Evolutionary conservation across 1,140 invertebrate genomes (phyloP).

Genomic region (Neodiprion pinetum): DNA sequence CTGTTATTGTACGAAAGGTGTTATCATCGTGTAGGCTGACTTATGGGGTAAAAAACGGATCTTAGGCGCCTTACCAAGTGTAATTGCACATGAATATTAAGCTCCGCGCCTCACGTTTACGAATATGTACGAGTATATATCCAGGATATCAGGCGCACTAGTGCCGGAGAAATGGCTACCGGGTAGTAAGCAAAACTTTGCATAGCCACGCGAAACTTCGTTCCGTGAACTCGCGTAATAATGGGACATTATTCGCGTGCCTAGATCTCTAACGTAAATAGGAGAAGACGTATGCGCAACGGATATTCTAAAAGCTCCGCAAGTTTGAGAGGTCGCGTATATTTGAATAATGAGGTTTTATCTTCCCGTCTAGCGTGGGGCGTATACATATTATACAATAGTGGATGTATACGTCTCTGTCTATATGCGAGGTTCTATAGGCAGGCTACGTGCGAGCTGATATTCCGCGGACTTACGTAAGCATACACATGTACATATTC

Average conservation of each 20-base stretch:
- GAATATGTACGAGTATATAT: not conserved
- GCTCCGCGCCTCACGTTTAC: not conserved
- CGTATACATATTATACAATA: not conserved
- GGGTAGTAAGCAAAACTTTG: slow-evolving; percentile 5
- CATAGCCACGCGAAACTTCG: slow-evolving; percentile 6
- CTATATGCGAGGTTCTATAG: no score
- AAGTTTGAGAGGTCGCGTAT: slow-evolving; percentile 15
- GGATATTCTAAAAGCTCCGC: slow-evolving; percentile 32
- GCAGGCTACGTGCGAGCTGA: no score
- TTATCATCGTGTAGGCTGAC: no score
- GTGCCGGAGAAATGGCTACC: slow-evolving; percentile 6
- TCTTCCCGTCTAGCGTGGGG: not conserved
- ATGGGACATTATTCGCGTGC: slow-evolving; percentile 34
- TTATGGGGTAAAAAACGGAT: no score
- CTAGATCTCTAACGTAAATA: slow-evolving; percentile 30
- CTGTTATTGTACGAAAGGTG: no score
- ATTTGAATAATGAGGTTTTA: slow-evolving; percentile 27
- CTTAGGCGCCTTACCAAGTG: not conserved
- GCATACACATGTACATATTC: not conserved
- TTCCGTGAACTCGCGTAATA: slow-evolving; percentile 22
- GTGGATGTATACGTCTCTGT: no score
- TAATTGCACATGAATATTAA: not conserved
- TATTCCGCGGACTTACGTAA: not conserved
- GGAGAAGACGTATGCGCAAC: slow-evolving; percentile 25
- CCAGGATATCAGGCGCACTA: not conserved